These are phyloP conservation scores for Sisor rabdophorus DNA, from an alignment of 2,113 vertebrate species.

Conservation along the genomic window DNA sequence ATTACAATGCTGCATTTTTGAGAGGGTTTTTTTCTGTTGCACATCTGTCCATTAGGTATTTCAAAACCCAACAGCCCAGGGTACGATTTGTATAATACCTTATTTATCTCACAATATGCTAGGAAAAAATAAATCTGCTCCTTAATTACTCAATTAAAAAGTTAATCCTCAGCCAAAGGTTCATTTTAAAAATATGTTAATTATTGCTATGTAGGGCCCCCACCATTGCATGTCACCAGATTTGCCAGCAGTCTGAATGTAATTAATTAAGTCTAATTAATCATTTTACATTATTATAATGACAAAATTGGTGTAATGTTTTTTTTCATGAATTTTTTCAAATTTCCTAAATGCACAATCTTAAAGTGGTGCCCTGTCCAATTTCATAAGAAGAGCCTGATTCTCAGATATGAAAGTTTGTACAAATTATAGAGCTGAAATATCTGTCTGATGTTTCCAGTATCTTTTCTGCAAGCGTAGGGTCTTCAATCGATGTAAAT, in stretches of 20 bases:
- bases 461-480: constrained; percentile 48
- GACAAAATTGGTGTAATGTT: constrained; percentile 56
- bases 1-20: constrained; percentile 44
- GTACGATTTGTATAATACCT: constrained; percentile 61
- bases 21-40: constrained; percentile 29
- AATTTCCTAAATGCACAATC: constrained; percentile 62
- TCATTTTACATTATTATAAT: constrained; percentile 74
- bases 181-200: constrained; percentile 64
- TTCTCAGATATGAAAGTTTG: no score
- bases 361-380: constrained; percentile 36
- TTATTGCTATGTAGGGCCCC: constrained; percentile 56
- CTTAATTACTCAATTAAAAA: constrained; percentile 69
- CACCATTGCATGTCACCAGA: constrained; percentile 45
- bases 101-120: constrained; percentile 75
- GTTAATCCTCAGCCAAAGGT: constrained; percentile 66
- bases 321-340: constrained; percentile 37
- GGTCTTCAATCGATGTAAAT: constrained; percentile 56
- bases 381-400: constrained; percentile 35
- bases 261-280: constrained; percentile 75
- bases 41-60: constrained; percentile 71
- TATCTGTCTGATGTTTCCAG: background rate
- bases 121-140: constrained; percentile 63
- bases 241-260: constrained; percentile 62
- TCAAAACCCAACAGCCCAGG: constrained; percentile 54
- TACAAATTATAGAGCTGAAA: no score